A percentile compares a stretch with the other conserved stretches of the same genome.
Conservation (phyloP, 2,113 vertebrate genomes). For the Ophiodon elongatus region DNA sequence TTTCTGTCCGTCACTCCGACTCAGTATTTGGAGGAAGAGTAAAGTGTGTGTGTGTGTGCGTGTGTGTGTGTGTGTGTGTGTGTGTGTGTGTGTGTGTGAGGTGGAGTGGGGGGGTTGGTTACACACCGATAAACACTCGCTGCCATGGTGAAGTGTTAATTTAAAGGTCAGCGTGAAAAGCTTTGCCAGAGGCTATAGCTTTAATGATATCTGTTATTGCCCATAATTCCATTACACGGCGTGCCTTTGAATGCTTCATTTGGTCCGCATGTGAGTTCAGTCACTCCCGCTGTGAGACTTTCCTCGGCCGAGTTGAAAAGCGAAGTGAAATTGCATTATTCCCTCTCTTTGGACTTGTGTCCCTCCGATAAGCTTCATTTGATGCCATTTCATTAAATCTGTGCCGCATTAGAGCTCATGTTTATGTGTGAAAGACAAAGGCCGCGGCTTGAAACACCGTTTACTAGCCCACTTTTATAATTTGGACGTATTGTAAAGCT, state of each 20-base stretch:
- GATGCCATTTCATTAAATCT: constrained; percentile 16
- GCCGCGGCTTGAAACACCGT: neutral
- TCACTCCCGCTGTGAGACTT: constrained; percentile 19
- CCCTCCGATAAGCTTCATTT: constrained; percentile 19
- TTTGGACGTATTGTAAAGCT: neutral
- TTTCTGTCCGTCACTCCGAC: constrained; percentile 8
- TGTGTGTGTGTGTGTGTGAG: too few relatives aligned
- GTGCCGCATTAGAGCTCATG: neutral
- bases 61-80: too few relatives aligned
- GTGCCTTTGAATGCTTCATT: constrained; percentile 45
- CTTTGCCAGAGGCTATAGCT: constrained; percentile 30
- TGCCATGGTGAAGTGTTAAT: constrained; percentile 55
- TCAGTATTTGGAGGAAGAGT: neutral
- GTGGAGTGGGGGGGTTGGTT: neutral
- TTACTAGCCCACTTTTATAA: neutral
- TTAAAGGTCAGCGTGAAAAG: constrained; percentile 55
- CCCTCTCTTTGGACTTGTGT: constrained; percentile 6
- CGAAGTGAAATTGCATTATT: constrained; percentile 52
- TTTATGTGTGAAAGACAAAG: neutral
- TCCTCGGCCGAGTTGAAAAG: neutral
- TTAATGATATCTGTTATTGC: constrained; percentile 57
- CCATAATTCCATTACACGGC: constrained; percentile 51
- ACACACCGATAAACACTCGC: constrained; percentile 23
- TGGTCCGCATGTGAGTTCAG: constrained; percentile 1
- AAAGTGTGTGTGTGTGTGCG: too few relatives aligned